Evolutionary conservation across 2,797 vertebrate species (phyloP).

Genomic region (Lerista edwardsae): DNA sequence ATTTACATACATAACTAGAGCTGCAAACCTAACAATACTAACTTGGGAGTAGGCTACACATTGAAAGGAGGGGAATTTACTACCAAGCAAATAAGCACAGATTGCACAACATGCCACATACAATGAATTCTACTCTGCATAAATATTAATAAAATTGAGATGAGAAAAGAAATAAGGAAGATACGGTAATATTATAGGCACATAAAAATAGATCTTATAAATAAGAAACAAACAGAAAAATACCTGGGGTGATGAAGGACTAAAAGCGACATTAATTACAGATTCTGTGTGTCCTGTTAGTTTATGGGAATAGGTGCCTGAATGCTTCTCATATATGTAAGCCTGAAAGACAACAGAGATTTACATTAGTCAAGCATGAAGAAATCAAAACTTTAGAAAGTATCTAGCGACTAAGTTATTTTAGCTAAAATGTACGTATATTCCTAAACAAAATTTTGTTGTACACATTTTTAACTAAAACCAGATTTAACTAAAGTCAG

Average conservation of each 20-base stretch:
- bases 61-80: too few species aligned
- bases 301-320: conserved; percentile 83
- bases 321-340: conserved; percentile 84
- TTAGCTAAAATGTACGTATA: background rate
- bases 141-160: background rate
- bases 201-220: background rate
- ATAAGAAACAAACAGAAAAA: background rate
- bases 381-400: background rate
- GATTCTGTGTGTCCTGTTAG: conserved; percentile 84
- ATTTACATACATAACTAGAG: too few species aligned
- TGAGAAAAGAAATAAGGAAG: background rate
- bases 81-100: background rate
- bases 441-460: background rate
- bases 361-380: background rate
- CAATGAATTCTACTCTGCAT: background rate
- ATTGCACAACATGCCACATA: too few species aligned
- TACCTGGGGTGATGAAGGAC: conserved; percentile 86
- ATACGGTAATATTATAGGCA: background rate
- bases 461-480: background rate
- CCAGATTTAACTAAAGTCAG: background rate
- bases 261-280: conserved; percentile 85
- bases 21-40: too few species aligned
- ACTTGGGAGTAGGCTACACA: too few species aligned
- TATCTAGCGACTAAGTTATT: background rate
- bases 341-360: conserved; percentile 67